Evolutionary conservation across 1,140 invertebrate genomes (phyloP).

Genomic region (Nebria ingens): DNA sequence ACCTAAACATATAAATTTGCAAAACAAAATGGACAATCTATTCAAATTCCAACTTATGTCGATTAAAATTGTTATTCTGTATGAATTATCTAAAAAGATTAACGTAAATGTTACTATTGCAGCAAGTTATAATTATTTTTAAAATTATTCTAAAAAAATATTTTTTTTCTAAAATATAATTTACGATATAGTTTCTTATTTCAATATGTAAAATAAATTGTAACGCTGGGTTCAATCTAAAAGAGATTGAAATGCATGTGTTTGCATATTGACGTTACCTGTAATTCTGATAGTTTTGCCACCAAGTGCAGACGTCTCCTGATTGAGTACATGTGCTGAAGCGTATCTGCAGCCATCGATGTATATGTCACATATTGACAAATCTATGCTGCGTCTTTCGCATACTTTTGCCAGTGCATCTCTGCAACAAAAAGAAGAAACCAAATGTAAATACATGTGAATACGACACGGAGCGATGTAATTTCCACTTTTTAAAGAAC

Average conservation of each 20-base stretch:
- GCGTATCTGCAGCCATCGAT: slow-evolving; percentile 52
- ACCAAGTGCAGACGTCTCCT: slow-evolving; percentile 53
- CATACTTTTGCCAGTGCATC: slow-evolving; percentile 45
- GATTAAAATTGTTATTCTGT: too few species aligned
- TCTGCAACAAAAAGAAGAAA: slow-evolving; percentile 33
- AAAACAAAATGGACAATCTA: too few species aligned
- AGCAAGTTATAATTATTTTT: too few species aligned
- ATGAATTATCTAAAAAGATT: too few species aligned
- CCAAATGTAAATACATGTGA: neutral
- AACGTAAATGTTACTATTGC: too few species aligned
- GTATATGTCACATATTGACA: slow-evolving; percentile 50
- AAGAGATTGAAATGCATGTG: slow-evolving; percentile 9
- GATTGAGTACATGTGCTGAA: slow-evolving; percentile 38
- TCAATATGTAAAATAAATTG: neutral
- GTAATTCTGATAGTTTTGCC: slow-evolving; percentile 59
- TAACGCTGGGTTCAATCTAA: neutral
- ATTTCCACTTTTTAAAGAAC: too few species aligned
- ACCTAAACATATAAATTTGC: too few species aligned
- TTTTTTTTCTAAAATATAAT: neutral
- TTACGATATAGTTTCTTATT: neutral
- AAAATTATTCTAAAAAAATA: too few species aligned
- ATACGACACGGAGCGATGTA: too few species aligned
- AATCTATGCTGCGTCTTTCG: slow-evolving; percentile 48
- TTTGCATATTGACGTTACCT: slow-evolving; percentile 32
- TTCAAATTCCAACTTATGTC: too few species aligned